phyloP scores from a whole-genome alignment of 2,797 vertebrate species.

The Rhabdophis nuchalis region DNA sequence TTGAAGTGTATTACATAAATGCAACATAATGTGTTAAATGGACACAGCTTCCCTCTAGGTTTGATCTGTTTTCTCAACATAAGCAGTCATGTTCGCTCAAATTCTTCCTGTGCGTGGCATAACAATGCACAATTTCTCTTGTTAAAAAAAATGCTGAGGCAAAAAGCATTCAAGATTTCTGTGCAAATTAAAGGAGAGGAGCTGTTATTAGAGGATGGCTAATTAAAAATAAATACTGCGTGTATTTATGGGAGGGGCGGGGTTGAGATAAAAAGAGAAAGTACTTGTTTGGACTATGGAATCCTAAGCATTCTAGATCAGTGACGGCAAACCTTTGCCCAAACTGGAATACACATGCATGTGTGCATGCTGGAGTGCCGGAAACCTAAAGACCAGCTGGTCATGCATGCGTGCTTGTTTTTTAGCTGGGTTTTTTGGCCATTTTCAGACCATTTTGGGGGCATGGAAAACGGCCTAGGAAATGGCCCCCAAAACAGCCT shows the following conservation, averaged over 20 bases:
- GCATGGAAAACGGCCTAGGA: too few species aligned
- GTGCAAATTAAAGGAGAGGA: neutral
- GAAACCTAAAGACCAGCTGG: too few species aligned
- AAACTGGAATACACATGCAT: too few species aligned
- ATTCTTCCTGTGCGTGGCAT: neutral
- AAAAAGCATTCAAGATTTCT: neutral
- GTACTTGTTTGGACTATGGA: neutral
- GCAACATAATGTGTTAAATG: neutral
- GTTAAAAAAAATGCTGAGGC: neutral
- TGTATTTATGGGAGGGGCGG: neutral
- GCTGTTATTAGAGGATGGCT: neutral
- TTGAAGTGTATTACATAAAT: neutral
- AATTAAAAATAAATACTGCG: neutral
- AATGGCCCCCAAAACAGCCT: too few species aligned
- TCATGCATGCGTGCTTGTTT: too few species aligned
- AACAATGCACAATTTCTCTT: neutral
- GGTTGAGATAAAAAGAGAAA: neutral
- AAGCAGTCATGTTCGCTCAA: accelerated
- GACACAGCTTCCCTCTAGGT: constrained; percentile 2
- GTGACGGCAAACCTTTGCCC: too few species aligned
- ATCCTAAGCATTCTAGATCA: too few species aligned
- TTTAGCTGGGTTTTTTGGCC: too few species aligned
- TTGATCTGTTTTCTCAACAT: constrained; percentile 10
- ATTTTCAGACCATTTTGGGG: too few species aligned
- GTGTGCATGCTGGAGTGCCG: too few species aligned